Evolutionary conservation across 2,888 invertebrate genomes (phyloP), one percentile per base, ranked within the genome.

Genomic region (Campoplex capitator): DNA sequence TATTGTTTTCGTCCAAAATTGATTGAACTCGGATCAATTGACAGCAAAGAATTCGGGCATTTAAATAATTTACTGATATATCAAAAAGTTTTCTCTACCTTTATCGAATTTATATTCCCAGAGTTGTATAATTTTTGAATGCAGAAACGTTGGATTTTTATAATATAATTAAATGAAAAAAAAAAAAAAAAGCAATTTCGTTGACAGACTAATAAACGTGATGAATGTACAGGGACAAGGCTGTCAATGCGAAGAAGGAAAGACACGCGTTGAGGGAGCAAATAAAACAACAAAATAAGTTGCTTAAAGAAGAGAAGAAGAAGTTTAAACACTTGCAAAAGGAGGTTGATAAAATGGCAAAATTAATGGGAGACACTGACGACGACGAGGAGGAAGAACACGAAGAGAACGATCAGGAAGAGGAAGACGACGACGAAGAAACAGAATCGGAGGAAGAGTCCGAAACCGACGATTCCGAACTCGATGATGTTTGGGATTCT

Each of bases 271-370:
- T 97, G 81, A 97, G 97, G 91, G 97, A 97, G 92, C 96, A 97
- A 82, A 96, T 98, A 93, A 98, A 97, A 92, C 97, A 97, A 92
- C 97, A 97, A 93, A 97, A 98, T 91, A 96, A 96, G 11, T 96
- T 97, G 78, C 96, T 98, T 79, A 97, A 96, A 91, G 97, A 97
- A 62, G 98, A 98, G 91, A 97, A 97, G 92, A 97, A 97, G 92
- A 97, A 97, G 94, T 98, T 97, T 94, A 97, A 97, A 92, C 96
- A 96, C 90, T 94, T 98, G 65, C 97, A 98, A 93, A 97, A 97
- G 89, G 98, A 98, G 95, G 98, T 98, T 13, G 97, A 98, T 92
- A 98, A 98, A 95, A 98, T 98, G 98, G 98, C 98, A 0, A 97
- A 97, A 23, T 95, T 98, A 92, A 97, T 98, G 97, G 98, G 97